Percentiles rank a stretch among this genome's conserved stretches.
Evolutionary conservation across 2,888 invertebrate genomes (phyloP).

Genomic region (Drosophila meridionalis): DNA sequence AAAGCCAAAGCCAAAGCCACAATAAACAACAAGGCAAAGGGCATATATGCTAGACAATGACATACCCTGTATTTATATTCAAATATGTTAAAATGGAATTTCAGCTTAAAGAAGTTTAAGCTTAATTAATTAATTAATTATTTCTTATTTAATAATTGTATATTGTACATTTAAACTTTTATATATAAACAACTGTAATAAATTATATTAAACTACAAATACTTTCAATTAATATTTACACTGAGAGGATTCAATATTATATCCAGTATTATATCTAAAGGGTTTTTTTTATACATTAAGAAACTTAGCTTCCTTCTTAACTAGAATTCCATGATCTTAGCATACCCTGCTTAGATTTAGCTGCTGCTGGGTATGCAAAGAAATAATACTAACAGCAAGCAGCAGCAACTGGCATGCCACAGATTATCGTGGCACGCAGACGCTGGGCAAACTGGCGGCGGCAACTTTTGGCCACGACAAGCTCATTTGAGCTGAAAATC

Average conservation of each 20-base stretch:
- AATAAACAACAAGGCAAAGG: neutral
- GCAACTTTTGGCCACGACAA: slow-evolving; percentile 61
- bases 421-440: slow-evolving; percentile 57
- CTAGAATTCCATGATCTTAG: too few species aligned
- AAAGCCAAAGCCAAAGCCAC: slow-evolving; percentile 5
- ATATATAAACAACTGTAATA: neutral
- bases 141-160: too few species aligned
- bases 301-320: too few species aligned
- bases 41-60: neutral
- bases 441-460: slow-evolving; percentile 49
- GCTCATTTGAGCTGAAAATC: slow-evolving; percentile 67
- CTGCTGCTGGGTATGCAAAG: slow-evolving; percentile 29
- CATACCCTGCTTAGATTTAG: slow-evolving; percentile 9
- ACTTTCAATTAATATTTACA: too few species aligned
- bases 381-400: slow-evolving; percentile 29
- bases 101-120: neutral
- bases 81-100: too few species aligned
- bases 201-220: neutral
- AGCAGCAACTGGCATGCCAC: slow-evolving; percentile 32
- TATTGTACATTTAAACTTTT: too few species aligned
- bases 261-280: too few species aligned
- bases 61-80: slow-evolving; percentile 32
- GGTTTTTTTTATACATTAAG: too few species aligned
- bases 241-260: too few species aligned
- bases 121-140: too few species aligned